Evolutionary conservation across 2,797 vertebrate genomes (phyloP), one percentile per base, ranked within the genome.

Genomic region (Etheostoma nigrum): DNA sequence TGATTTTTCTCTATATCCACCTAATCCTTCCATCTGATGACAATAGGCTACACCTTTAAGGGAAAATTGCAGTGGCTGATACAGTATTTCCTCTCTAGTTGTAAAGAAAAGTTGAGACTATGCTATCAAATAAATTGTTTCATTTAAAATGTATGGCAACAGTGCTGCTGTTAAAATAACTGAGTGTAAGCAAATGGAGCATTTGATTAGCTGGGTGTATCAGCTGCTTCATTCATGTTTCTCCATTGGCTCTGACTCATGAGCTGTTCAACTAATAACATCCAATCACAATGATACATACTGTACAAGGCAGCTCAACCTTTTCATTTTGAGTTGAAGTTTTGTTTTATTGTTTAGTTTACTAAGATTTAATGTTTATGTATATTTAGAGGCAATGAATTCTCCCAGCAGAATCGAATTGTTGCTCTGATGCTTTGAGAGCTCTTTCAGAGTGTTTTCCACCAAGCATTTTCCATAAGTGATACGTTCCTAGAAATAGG

Each of bases 371-470:
- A 27, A 42, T 51, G 25, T 59, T 14, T 5, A 6, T 60, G 2
- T 64, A 4, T 61, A 52, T 40, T 55, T 63, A 47, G 5, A 18
- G 11, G 51, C 18, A 1, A 18, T 42, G 21, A 4, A 10, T 64
- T 52, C 33, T 47, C 36, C 15, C 27, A 48, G 4, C 53, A 55
- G 52, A 55, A 19, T 59, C 23, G 42, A 0, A n/a, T 14, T 21
- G 18, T 40, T 70, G 49, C n/a, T 53, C 36, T 13, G 18, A 57
- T 64, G 23, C 13, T 64, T 58, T 42, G 21, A 64, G 23, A 65
- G 51, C 6, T 27, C 59, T 7, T 5, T 71, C 4, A 6, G 47
- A 40, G 45, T n/a, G 1, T 54, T 69, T 48, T 58, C 21, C 1
- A 1, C 4, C 27, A 52, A 48, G 21, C 10, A 18, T 40, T 54